These are phyloP conservation scores for Harpalus rubripes DNA, from an alignment of 2,888 invertebrate genomes.

Conservation along the genomic window DNA sequence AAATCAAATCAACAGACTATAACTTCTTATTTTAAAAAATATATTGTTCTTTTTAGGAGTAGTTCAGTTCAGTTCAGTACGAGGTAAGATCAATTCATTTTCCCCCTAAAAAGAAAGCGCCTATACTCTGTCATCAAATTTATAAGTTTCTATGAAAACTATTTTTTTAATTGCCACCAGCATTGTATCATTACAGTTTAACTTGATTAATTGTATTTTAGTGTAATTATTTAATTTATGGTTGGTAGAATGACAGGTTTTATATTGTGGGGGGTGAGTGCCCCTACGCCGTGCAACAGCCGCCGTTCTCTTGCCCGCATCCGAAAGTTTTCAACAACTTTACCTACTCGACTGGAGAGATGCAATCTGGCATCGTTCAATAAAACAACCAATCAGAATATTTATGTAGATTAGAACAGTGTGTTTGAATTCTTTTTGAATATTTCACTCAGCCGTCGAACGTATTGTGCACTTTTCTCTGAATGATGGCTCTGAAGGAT, in stretches of 20 bases:
- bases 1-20: no score
- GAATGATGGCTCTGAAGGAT: background rate
- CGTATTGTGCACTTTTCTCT: background rate
- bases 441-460: slow-evolving; percentile 60
- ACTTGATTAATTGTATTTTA: background rate
- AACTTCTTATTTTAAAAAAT: no score
- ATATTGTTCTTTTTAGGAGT: no score
- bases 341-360: slow-evolving; percentile 71
- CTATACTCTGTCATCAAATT: no score
- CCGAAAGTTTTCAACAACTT: slow-evolving; percentile 71
- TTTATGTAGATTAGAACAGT: slow-evolving; percentile 74
- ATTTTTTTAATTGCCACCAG: no score
- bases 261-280: background rate
- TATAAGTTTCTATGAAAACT: no score
- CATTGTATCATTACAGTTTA: background rate
- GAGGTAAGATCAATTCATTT: no score
- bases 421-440: slow-evolving; percentile 71
- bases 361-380: slow-evolving; percentile 72
- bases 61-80: no score
- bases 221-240: background rate
- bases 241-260: background rate
- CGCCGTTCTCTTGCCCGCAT: slow-evolving; percentile 67
- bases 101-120: no score
- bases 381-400: slow-evolving; percentile 74
- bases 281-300: background rate